Conservation (phyloP, 2,797 vertebrate genomes). For the Ibycter americanus region DNA sequence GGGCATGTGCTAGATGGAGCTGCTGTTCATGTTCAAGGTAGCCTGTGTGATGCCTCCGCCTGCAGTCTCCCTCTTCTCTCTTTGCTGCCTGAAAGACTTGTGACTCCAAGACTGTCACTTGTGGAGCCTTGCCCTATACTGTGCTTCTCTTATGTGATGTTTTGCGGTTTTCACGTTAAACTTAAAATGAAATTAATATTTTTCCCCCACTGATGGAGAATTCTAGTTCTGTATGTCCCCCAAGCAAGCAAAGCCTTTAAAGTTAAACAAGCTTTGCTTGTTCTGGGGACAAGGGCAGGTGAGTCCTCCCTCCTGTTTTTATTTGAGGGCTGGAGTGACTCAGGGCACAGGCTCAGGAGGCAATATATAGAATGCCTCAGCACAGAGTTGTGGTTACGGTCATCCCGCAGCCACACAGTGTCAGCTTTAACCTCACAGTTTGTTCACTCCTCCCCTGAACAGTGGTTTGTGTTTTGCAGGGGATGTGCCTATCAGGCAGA, state of each 20-base stretch:
- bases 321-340: not conserved
- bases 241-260: no score
- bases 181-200: not conserved
- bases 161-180: not conserved
- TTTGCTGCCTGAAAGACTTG: not conserved
- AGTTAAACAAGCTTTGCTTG: not conserved
- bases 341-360: no score
- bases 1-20: constrained; percentile 5
- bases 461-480: not conserved
- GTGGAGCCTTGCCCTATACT: not conserved
- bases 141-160: not conserved
- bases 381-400: not conserved
- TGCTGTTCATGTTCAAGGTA: constrained; percentile 3
- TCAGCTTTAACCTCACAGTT: not conserved
- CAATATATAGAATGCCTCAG: not conserved
- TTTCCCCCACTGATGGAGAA: not conserved
- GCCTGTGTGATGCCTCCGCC: not conserved
- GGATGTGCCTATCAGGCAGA: rapidly evolving
- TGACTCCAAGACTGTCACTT: not conserved
- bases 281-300: not conserved
- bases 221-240: not conserved
- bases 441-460: not conserved
- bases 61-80: not conserved
- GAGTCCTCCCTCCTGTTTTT: not conserved
- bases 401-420: rapidly evolving